Evolutionary conservation across 2,113 vertebrate genomes (phyloP).

Genomic region (Tragelaphus imberbis): DNA sequence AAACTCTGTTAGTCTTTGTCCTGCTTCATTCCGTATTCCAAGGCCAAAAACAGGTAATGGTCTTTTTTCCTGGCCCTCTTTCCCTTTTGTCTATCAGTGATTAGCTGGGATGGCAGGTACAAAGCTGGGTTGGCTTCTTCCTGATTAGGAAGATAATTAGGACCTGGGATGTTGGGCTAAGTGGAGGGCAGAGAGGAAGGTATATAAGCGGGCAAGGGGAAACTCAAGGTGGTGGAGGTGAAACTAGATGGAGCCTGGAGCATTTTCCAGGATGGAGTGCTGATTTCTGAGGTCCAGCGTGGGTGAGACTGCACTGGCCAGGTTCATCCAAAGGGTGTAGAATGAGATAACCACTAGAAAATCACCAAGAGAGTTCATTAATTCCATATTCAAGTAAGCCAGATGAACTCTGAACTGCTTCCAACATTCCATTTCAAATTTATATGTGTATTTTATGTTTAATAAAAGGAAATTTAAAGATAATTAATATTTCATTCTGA

Average conservation of each 20-base stretch:
- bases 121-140: not conserved
- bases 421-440: not conserved
- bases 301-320: not conserved
- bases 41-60: not conserved
- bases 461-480: not conserved
- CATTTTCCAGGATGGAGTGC: not conserved
- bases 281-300: not conserved
- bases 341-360: not conserved
- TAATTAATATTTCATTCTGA: not conserved
- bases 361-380: not conserved
- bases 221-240: not conserved
- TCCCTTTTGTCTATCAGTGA: not conserved
- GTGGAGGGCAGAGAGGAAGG: not conserved
- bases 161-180: not conserved
- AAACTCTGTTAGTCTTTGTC: too few relatives aligned
- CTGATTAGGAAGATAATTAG: not conserved
- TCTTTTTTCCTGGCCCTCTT: not conserved
- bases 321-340: not conserved
- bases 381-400: not conserved
- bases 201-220: not conserved
- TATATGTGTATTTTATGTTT: not conserved
- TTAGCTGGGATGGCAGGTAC: not conserved
- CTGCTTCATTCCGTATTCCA: too few relatives aligned
- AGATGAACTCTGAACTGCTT: not conserved
- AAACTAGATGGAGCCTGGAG: not conserved